Evolutionary conservation across 2,113 vertebrate genomes (phyloP).

Genomic region (Dipodomys merriami): DNA sequence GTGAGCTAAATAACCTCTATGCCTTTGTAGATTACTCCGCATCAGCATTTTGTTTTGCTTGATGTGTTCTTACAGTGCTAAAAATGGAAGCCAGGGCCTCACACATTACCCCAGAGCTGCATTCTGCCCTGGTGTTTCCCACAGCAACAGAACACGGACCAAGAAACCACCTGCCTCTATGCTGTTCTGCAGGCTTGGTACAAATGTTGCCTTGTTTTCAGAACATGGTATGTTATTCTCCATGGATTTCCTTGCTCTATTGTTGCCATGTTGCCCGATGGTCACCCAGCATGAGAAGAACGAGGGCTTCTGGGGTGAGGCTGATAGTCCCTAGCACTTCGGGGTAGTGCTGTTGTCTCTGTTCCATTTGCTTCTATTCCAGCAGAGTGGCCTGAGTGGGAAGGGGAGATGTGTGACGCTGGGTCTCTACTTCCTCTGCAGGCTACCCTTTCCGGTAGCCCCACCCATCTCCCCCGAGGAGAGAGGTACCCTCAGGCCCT

Average conservation of each 20-base stretch:
- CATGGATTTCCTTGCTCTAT: neutral
- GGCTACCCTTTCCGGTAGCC: neutral
- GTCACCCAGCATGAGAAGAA: too few species aligned
- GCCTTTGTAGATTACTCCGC: neutral
- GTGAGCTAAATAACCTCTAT: neutral
- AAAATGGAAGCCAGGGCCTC: too few species aligned
- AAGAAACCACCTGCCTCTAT: too few species aligned
- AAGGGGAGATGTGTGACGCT: too few species aligned
- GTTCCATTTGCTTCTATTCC: neutral
- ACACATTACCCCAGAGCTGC: too few species aligned
- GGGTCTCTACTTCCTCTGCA: fast-evolving
- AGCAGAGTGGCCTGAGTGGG: neutral
- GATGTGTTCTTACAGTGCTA: too few species aligned
- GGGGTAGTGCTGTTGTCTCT: neutral
- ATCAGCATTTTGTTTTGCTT: too few species aligned
- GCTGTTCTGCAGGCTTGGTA: neutral
- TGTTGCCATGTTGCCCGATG: neutral
- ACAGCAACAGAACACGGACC: neutral
- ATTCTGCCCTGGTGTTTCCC: neutral
- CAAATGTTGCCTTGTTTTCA: neutral
- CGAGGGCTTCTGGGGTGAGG: fast-evolving
- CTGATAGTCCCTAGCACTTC: neutral
- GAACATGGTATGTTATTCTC: neutral
- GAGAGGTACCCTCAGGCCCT: neutral
- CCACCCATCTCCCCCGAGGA: neutral